Evolutionary conservation across 2,888 invertebrate species (phyloP), one percentile per base, ranked within the genome.

Genomic region (Cephus rjabovi): DNA sequence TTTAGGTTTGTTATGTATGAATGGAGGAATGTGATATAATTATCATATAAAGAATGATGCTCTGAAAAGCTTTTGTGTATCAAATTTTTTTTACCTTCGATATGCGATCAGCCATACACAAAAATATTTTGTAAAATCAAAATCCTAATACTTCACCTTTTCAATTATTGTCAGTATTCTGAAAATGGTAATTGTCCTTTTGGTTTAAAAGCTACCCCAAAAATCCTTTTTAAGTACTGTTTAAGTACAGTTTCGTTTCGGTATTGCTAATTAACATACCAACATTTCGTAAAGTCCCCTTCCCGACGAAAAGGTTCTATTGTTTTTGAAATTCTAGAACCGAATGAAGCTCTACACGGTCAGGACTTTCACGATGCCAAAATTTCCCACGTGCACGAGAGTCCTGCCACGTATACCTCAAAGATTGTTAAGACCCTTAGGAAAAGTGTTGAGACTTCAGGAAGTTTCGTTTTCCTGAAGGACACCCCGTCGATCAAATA

Each of bases 21-120:
- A 83, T 80, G 82, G 77, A 83, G 81, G 78, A 82, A 82, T 85
- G 83, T 85, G 83, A 83, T 83, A 84, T 78, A 80, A 83, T 78
- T 80, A 80, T 82, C 84, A 83, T 85, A 81, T 83, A 83, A 82
- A 80, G 84, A 85, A 82, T 78, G 82, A 83, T 84, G 81, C 82
- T 83, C 81, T 83, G 71, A 79, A 79, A 75, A 76, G 34, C 12
- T 6, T 11, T 9, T 71, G 6, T 68, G n/a, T 68, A 31, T 77
- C 23, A 69, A 12, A 33, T 34, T 74, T 71, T 75, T n/a, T 68
- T 30, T 71, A 33, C 71, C 34, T 30, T 30, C 23, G 23, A 56
- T 9, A 56, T 1, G 23, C 56, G 1, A 56, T 56, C 23, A 56
- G 23, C 1, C 23, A 56, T 2, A 9, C 23, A 3, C 23, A 23